Base-by-base conservation (phyloP, 2,888 invertebrate genomes). In the Epinotia demarniana region DNA sequence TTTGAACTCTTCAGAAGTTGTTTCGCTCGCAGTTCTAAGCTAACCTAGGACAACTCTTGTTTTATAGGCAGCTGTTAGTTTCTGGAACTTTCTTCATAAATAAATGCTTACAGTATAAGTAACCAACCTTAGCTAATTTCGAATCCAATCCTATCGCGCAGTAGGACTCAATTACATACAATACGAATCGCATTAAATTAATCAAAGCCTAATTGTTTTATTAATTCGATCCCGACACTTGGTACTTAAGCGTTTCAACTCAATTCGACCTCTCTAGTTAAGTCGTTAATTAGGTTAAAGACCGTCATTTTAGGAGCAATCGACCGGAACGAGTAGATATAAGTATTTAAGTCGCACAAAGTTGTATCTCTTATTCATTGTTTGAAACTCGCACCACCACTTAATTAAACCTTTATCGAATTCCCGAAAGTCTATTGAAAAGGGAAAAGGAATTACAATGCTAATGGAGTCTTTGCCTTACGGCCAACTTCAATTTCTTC, bases 331-430 rank as follows among this genome's bases (percentile, higher is more conserved):
- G 75, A 75, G 72, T 68, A 71, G 74, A 73, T 67, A 71, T 66
- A 66, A 66, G 49, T 66, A 27, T 66, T 76, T 68, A 77, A 73
- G 53, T 53, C 62, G 66, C 64, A 66, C 71, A 66, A 75, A 81
- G 73, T 76, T 81, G 80, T 79, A 79, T 80, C 80, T 80, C 78
- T 74, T 79, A 49, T 77, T 83, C 78, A 81, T 85, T 85, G 82
- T 75, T 79, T 80, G 83, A 82, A 84, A 82, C 80, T 84, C 80
- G 79, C 79, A 79, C 78, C 80, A 66, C 78, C 82, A 80, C 82
- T 81, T 82, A 83, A 85, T 85, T 82, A 84, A 85, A 81, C 77
- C 80, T 82, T 86, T 87, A 91, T 91, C 84, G 86, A 88, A 87
- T 89, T 84, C 80, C 80, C 81, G 76, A 73, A 79, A 79, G 83